Evolutionary conservation across 2,888 invertebrate genomes (phyloP), one percentile per base, ranked within the genome.

Genomic region (Eutolmus rufibarbis): DNA sequence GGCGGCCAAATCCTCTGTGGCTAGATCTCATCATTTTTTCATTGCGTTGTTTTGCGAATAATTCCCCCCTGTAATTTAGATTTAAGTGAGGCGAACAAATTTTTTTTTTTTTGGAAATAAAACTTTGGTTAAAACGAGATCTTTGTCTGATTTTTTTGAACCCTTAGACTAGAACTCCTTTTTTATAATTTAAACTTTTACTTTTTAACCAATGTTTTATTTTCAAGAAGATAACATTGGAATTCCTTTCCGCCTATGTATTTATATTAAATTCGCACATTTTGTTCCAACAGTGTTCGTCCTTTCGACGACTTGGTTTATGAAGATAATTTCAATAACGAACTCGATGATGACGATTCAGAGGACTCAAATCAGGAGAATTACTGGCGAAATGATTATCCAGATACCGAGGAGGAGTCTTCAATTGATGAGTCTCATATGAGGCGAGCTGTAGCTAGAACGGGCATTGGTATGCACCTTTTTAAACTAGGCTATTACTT

Each of bases 361-460:
- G 95, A 95, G 89, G 96, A 96, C 91, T 97, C 97, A 0, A 97
- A 97, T 93, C 95, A 95, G 89, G 97, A 97, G 91, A 95, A 95
- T 89, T 95, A 96, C 91, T 95, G 95, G 94, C 93, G 94, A 88
- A 97, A 97, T 90, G 96, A 97, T 86, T 97, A 97, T 91, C 97
- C 97, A 0, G 96, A 96, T 90, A 94, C 95, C 0, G 95, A 95
- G 82, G 92, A 94, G 16, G 95, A 94, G 87, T 93, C 92, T 85
- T 93, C 93, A n/a, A 74, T 95, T 85, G 93, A 94, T 85, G 94
- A 95, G 88, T 94, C 94, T 8, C 95, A 95, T 89, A 95, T 96
- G 92, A 91, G 94, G 56, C 91, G 91, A 79, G 95, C 95, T 37
- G 94, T 96, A 91, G 92, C 94, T 88, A 93, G 90, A 88, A 90